A percentile compares a stretch with the other conserved stretches of the same genome.
These are phyloP conservation scores for Hofmannophila pseudospretella DNA, from an alignment of 2,888 invertebrate species.

Conservation along the genomic window DNA sequence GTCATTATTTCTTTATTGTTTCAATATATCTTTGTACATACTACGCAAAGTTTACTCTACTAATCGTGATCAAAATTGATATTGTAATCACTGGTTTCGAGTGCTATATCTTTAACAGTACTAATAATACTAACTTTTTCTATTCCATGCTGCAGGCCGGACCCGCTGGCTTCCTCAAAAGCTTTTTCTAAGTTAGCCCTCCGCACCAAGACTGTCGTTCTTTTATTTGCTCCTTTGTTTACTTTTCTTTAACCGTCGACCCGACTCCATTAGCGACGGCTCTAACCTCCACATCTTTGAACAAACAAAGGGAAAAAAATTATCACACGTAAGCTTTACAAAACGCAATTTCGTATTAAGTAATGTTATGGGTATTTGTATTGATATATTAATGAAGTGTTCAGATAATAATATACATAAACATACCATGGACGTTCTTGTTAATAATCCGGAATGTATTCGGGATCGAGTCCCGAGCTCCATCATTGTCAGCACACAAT, in stretches of 20 bases:
- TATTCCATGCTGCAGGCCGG: slow-evolving; percentile 83
- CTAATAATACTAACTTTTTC: slow-evolving; percentile 41
- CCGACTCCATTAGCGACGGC: slow-evolving; percentile 47
- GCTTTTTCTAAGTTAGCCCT: slow-evolving; percentile 90
- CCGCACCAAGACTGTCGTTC: slow-evolving; percentile 74
- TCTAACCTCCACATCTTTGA: slow-evolving; percentile 51
- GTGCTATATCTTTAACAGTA: slow-evolving; percentile 13
- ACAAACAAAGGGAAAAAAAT: slow-evolving; percentile 25
- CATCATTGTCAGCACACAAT: slow-evolving; percentile 68
- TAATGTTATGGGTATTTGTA: slow-evolving; percentile 48
- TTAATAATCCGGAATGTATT: slow-evolving; percentile 44
- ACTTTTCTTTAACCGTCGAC: slow-evolving; percentile 53
- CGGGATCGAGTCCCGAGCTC: slow-evolving; percentile 16
- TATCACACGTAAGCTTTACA: slow-evolving; percentile 52
- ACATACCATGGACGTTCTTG: slow-evolving; percentile 52
- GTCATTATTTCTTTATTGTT: too few relatives aligned
- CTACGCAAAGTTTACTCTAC: not conserved
- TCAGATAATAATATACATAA: slow-evolving; percentile 59
- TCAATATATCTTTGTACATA: too few relatives aligned
- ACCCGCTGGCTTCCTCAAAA: slow-evolving; percentile 95
- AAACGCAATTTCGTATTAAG: slow-evolving; percentile 55
- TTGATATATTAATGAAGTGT: slow-evolving; percentile 66
- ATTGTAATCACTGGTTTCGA: too few relatives aligned
- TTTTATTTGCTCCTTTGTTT: slow-evolving; percentile 63
- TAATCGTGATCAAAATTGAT: slow-evolving; percentile 3